Evolutionary conservation across 2,113 vertebrate species (phyloP).

Genomic region (Tamias sibiricus): DNA sequence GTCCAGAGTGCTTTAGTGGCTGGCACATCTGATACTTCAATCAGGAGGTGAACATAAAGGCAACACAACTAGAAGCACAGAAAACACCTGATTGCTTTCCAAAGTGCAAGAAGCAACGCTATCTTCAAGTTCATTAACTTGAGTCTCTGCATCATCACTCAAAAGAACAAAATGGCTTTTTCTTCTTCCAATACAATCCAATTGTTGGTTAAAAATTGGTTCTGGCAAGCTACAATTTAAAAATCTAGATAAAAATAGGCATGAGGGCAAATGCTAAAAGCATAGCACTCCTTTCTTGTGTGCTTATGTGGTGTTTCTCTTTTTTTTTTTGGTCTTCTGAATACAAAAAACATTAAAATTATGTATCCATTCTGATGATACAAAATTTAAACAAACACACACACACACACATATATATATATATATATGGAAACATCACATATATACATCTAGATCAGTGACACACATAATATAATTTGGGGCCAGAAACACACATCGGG

Average conservation of each 20-base stretch:
- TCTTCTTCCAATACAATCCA: constrained; percentile 60
- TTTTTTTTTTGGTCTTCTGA: constrained; percentile 54
- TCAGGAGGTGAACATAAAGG: constrained; percentile 79
- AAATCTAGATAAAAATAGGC: constrained; percentile 58
- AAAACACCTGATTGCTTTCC: constrained; percentile 76
- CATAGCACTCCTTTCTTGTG: background rate
- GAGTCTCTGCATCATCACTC: constrained; percentile 80
- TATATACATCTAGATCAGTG: constrained; percentile 69
- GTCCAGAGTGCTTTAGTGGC: constrained; percentile 85
- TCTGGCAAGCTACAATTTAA: constrained; percentile 74
- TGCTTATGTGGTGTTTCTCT: background rate
- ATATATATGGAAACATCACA: constrained; percentile 64
- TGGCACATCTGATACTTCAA: constrained; percentile 76
- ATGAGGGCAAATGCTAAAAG: constrained; percentile 44
- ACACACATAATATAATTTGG: constrained; percentile 61
- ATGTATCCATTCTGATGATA: constrained; percentile 60
- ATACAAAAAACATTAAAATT: constrained; percentile 64
- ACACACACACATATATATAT: background rate
- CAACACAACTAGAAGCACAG: constrained; percentile 80
- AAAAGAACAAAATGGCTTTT: constrained; percentile 61
- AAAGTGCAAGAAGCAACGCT: constrained; percentile 80
- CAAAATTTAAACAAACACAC: constrained; percentile 49
- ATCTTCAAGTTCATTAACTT: constrained; percentile 72
- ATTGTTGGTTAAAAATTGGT: constrained; percentile 47
- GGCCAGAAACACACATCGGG: constrained; percentile 68